Evolutionary conservation across 2,113 vertebrate species (phyloP).

Genomic region (Strigops habroptila): DNA sequence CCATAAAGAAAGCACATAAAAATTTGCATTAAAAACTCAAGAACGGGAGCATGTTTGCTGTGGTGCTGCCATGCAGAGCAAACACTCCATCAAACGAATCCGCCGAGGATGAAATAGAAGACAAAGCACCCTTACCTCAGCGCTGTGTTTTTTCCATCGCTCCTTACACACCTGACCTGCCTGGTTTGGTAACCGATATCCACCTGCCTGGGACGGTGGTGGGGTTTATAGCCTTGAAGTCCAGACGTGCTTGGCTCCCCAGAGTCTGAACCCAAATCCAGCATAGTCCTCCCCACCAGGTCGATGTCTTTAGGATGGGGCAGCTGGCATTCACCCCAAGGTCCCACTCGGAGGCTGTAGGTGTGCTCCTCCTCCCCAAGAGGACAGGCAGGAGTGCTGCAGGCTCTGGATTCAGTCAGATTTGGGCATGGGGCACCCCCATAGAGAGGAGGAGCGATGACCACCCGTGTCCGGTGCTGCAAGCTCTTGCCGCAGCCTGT

Average conservation of each 20-base stretch:
- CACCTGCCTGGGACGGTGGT: constrained; percentile 66
- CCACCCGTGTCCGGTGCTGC: constrained; percentile 82
- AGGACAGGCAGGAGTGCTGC: constrained; percentile 72
- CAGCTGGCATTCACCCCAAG: constrained; percentile 84
- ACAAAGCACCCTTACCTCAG: constrained; percentile 81
- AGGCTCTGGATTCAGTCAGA: constrained; percentile 84
- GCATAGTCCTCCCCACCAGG: constrained; percentile 71
- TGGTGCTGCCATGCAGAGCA: background rate
- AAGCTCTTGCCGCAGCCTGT: constrained; percentile 73
- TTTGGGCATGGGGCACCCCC: constrained; percentile 87
- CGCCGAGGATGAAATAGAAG: background rate
- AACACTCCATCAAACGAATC: fast-evolving
- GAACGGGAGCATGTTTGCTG: fast-evolving
- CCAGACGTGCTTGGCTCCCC: constrained; percentile 71
- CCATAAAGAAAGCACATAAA: background rate
- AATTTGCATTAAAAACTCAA: background rate
- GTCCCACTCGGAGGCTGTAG: constrained; percentile 88
- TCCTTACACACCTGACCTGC: constrained; percentile 85
- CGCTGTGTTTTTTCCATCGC: constrained; percentile 80
- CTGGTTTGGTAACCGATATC: constrained; percentile 89
- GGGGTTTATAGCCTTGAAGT: constrained; percentile 51
- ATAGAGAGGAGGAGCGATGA: constrained; percentile 85
- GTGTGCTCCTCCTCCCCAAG: constrained; percentile 78
- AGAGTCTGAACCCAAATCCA: constrained; percentile 76
- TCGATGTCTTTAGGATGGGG: constrained; percentile 75